Evolutionary conservation across 2,113 vertebrate species (phyloP), one percentile per base, ranked within the genome.

Genomic region (Brachyhypopomus occidentalis): DNA sequence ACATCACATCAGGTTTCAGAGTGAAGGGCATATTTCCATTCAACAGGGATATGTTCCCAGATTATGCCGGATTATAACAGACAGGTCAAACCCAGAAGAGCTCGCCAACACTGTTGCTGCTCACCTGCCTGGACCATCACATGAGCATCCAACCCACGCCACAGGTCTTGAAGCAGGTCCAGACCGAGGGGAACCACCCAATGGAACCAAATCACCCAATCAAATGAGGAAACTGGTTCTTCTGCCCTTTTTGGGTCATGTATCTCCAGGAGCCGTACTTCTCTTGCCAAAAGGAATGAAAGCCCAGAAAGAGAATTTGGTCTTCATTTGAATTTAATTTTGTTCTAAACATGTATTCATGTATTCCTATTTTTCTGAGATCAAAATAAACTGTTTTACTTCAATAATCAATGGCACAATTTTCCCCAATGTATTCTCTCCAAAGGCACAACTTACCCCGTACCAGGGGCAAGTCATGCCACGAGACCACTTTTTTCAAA

Each of bases 151-250:
- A 66, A 77, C 60, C 23, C 59, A 48, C 64, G 41, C 60, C 60
- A 66, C 75, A 77, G 30, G 75, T 77, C 36, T 64, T 64, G 60
- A 77, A 66, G 60, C 75, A 64, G 38, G 38, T 77, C 60, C 75
- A 77, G 75, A 77, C 60, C 34, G 22, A 77, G 38, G 75, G 38
- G 75, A 66, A 22, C 58, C 60, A 66, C 41, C 60, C 60, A 66
- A n/a, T 77, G 38, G 58, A 64, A 77, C 75, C 52, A 60, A 77
- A 77, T 63, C 75, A 27, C 62, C 30, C 41, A 20, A 12, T 64
- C 38, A 64, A 77, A 22, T 77, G 75, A 77, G 25, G 62, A 52
- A 77, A 77, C 59, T 77, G 38, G 60, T 45, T 77, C 60, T 41
- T 62, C 59, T 66, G 16, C 60, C 72, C 11, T 30, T 74, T 74